Percentiles rank a stretch among this genome's conserved stretches.
phyloP scores from a whole-genome alignment of 2,888 invertebrate genomes.

The Parelbella ahira region DNA sequence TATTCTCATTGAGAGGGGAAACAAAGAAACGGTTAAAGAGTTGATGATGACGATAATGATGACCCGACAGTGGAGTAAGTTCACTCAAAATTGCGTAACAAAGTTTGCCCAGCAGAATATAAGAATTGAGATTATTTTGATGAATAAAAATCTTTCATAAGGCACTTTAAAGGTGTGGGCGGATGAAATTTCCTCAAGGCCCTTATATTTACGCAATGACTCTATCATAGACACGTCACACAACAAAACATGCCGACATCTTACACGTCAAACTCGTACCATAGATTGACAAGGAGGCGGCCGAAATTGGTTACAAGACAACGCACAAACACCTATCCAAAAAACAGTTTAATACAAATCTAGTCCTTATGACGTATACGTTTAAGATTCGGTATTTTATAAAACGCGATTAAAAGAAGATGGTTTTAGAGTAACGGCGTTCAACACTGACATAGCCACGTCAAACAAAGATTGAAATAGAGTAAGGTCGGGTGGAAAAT shows the following conservation, averaged over 20 bases:
- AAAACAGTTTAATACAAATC: constrained; percentile 2
- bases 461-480: constrained; percentile 36
- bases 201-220: constrained; percentile 29
- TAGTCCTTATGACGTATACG: background rate
- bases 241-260: constrained; percentile 28
- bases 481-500: constrained; percentile 32
- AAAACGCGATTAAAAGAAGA: too few relatives aligned
- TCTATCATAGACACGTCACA: constrained; percentile 11
- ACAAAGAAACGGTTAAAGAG: too few relatives aligned
- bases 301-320: constrained; percentile 29
- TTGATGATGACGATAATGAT: too few relatives aligned
- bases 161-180: too few relatives aligned
- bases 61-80: too few relatives aligned
- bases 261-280: constrained; percentile 35
- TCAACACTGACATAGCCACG: constrained; percentile 33
- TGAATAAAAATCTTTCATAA: too few relatives aligned
- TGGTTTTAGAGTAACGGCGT: constrained; percentile 30
- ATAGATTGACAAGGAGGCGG: constrained; percentile 39
- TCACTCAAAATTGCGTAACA: too few relatives aligned
- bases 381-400: too few relatives aligned
- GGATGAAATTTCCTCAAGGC: constrained; percentile 28
- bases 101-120: too few relatives aligned
- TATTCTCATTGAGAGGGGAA: too few relatives aligned
- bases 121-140: too few relatives aligned
- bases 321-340: constrained; percentile 1